Percentiles rank a stretch among this genome's conserved stretches.
These are phyloP conservation scores for Drosophila orosa DNA, from an alignment of 1,140 invertebrate species.

Conservation along the genomic window DNA sequence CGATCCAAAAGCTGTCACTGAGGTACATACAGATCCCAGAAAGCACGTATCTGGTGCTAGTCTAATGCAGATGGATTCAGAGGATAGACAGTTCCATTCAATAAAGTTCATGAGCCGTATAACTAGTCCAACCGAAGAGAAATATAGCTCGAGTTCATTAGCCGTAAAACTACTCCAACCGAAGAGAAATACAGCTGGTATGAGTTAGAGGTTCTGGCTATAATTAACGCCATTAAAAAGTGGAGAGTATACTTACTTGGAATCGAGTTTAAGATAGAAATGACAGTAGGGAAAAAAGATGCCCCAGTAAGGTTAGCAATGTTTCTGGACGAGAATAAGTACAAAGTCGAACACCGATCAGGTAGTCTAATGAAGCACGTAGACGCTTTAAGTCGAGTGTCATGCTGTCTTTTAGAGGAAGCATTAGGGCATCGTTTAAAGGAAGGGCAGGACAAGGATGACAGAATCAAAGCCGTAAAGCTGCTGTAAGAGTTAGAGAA, in stretches of 20 bases:
- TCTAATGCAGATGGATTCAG: background rate
- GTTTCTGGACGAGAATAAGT: background rate
- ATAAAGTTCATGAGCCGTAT: background rate
- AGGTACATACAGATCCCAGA: background rate
- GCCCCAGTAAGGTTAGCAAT: background rate
- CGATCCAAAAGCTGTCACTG: background rate
- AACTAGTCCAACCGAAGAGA: conserved; percentile 1
- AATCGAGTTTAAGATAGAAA: background rate
- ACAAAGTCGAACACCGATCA: background rate
- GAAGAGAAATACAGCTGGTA: no score
- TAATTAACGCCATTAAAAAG: background rate
- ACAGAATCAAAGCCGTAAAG: no score
- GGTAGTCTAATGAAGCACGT: background rate
- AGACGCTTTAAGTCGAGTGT: no score
- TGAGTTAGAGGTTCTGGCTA: no score
- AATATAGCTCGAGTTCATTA: no score
- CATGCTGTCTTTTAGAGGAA: no score
- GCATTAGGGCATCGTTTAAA: no score
- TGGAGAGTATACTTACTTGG: background rate
- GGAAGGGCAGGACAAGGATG: background rate
- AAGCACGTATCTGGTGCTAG: background rate
- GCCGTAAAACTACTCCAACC: no score
- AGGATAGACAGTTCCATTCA: background rate
- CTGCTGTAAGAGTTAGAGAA: no score
- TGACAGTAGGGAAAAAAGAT: background rate